Conservation (phyloP, 2,113 vertebrate genomes). For the Micromys minutus region DNA sequence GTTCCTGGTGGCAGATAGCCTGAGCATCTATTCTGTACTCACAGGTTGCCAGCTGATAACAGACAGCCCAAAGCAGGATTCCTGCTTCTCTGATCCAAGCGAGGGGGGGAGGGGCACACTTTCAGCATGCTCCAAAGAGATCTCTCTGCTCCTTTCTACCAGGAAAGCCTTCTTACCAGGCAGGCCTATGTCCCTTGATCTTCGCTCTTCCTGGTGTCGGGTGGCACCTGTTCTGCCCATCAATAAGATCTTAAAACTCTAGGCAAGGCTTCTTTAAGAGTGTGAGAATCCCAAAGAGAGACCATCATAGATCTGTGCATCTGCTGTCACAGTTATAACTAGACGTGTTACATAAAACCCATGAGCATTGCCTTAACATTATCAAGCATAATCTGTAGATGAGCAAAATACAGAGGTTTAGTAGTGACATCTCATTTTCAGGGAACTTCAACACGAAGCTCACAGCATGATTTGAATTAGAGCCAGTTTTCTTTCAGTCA, state of each 20-base stretch:
- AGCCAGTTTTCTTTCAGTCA: background rate
- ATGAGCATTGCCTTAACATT: background rate
- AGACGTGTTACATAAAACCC: background rate
- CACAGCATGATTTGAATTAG: background rate
- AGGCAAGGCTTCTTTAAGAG: background rate
- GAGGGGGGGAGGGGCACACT: no score
- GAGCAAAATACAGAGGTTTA: background rate
- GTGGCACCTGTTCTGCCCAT: no score
- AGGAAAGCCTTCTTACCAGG: no score
- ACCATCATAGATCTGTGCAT: background rate
- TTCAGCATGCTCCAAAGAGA: no score
- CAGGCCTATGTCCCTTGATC: no score
- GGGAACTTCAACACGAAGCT: background rate
- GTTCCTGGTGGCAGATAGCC: no score
- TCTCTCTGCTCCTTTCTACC: no score
- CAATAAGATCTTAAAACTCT: background rate
- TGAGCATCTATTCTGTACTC: no score
- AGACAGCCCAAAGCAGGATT: no score
- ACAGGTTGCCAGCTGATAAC: no score
- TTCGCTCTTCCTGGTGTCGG: no score
- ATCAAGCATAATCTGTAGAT: constrained; percentile 10
- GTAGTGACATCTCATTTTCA: background rate
- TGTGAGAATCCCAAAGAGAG: background rate
- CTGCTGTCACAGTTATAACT: background rate
- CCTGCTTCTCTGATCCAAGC: no score